Percentiles rank a stretch among this genome's conserved stretches.
phyloP scores from a whole-genome alignment of 2,797 vertebrate genomes.

The Phoebastria nigripes region DNA sequence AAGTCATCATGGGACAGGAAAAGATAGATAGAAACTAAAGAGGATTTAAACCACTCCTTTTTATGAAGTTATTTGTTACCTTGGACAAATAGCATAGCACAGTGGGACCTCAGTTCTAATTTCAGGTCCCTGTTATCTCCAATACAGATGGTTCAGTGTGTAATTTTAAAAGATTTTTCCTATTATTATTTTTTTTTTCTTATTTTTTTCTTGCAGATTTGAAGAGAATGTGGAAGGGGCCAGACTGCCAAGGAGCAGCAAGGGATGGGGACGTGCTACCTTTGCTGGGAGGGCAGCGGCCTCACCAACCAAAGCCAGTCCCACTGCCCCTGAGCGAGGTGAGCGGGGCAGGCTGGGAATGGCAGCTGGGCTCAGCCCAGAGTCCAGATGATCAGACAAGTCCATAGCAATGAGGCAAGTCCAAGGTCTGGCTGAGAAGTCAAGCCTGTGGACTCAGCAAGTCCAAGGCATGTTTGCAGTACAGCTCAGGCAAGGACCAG shows the following conservation, averaged over 20 bases:
- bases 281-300: not conserved
- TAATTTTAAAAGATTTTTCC: not conserved
- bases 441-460: not conserved
- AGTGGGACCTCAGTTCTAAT: not conserved
- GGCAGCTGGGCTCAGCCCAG: not conserved
- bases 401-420: not conserved
- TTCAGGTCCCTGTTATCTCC: not conserved
- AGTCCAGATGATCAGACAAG: not conserved
- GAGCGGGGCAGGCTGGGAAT: not conserved
- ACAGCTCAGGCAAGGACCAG: not conserved
- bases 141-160: not conserved
- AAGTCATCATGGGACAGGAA: not conserved
- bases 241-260: not conserved
- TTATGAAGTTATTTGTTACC: not conserved
- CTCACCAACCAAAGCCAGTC: not conserved
- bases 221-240: not conserved
- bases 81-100: not conserved
- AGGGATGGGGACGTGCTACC: rapidly evolving
- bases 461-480: not conserved
- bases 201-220: not conserved
- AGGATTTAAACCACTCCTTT: not conserved
- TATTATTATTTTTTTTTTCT: rapidly evolving
- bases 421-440: not conserved
- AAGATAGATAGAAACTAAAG: not conserved
- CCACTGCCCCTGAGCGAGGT: not conserved